phyloP scores from a whole-genome alignment of 2,888 invertebrate genomes.

The Harpalus rubripes region DNA sequence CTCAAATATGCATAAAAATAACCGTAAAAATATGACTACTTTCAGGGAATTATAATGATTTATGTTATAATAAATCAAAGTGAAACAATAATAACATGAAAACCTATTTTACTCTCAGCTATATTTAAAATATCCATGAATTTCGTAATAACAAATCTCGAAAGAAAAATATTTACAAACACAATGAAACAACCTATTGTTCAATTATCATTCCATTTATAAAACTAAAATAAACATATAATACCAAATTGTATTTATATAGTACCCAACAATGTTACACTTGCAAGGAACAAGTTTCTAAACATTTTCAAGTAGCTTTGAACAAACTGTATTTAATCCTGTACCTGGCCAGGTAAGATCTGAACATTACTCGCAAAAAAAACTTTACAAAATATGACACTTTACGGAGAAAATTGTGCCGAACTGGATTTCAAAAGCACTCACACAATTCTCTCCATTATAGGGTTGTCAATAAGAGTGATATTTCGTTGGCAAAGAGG shows the following conservation, averaged over 20 bases:
- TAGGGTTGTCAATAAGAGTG: neutral
- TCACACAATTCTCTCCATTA: neutral
- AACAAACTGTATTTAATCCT: slow-evolving; percentile 60
- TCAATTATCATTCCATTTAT: slow-evolving; percentile 7
- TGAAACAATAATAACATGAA: too few relatives aligned
- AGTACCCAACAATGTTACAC: slow-evolving; percentile 10
- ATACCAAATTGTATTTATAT: neutral
- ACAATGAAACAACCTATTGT: slow-evolving; percentile 31
- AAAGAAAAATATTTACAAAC: slow-evolving; percentile 21
- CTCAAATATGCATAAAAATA: too few relatives aligned
- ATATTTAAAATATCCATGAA: neutral
- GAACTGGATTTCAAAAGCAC: neutral
- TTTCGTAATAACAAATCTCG: neutral
- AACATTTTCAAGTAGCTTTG: slow-evolving; percentile 47
- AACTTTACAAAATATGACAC: slow-evolving; percentile 52
- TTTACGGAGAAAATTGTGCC: slow-evolving; percentile 38
- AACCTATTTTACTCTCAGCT: neutral
- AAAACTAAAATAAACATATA: neutral
- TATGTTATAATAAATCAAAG: too few relatives aligned
- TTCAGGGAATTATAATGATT: too few relatives aligned
- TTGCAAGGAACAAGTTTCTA: slow-evolving; percentile 38
- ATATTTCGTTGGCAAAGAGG: slow-evolving; percentile 37
- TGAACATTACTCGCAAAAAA: slow-evolving; percentile 56
- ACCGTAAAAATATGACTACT: too few relatives aligned
- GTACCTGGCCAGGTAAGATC: slow-evolving; percentile 58